A percentile compares a stretch with the other conserved stretches of the same genome.
Evolutionary conservation across 2,113 vertebrate genomes (phyloP).

Genomic region (Chloropsis cyanopogon): DNA sequence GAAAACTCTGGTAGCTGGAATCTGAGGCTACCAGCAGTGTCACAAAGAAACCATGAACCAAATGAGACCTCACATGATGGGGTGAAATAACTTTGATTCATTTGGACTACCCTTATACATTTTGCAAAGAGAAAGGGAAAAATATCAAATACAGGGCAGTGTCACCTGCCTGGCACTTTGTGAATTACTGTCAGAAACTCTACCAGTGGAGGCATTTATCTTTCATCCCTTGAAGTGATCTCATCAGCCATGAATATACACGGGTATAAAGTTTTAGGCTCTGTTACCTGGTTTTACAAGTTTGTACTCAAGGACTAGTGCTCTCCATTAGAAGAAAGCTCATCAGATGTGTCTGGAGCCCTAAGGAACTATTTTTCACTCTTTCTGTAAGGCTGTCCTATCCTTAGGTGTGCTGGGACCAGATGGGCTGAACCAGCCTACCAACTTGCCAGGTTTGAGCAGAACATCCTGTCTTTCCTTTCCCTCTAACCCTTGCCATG

Average conservation of each 20-base stretch:
- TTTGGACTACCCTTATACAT: not conserved
- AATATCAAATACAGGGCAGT: not conserved
- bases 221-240: not conserved
- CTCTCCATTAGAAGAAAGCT: not conserved
- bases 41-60: not conserved
- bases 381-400: not conserved
- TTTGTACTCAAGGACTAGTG: not conserved
- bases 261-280: not conserved
- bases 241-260: not conserved
- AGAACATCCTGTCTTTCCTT: not conserved
- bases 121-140: not conserved
- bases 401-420: not conserved
- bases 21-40: not conserved
- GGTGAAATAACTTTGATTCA: not conserved
- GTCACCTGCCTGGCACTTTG: not conserved
- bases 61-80: not conserved
- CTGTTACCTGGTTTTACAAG: not conserved
- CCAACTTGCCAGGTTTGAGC: not conserved
- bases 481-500: not conserved
- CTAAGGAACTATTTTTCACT: not conserved
- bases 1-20: not conserved
- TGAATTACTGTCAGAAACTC: not conserved
- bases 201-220: not conserved
- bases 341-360: not conserved
- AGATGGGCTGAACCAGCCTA: not conserved